Evolutionary conservation across 2,113 vertebrate genomes (phyloP).

Genomic region (Nothoprocta pentlandii): DNA sequence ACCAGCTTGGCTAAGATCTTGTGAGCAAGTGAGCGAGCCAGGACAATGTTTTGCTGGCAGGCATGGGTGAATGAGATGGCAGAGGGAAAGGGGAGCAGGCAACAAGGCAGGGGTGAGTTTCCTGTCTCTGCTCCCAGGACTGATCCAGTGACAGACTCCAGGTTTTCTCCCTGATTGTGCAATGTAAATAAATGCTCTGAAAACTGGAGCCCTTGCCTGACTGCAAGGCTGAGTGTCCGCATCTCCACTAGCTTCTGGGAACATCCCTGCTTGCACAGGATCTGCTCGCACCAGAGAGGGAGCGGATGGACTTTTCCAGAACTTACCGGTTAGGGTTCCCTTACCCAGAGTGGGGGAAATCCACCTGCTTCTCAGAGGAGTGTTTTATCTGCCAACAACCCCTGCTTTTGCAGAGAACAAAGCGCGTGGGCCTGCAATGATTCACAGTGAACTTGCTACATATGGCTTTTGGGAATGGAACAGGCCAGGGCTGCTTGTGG

Average conservation of each 20-base stretch:
- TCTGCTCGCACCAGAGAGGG: too few species aligned
- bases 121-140: neutral
- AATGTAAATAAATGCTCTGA: neutral
- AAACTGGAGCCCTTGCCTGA: neutral
- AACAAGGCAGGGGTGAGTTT: neutral
- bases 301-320: neutral
- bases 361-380: neutral
- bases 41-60: neutral
- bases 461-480: neutral
- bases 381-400: neutral
- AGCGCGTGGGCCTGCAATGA: fast-evolving
- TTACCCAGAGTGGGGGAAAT: neutral
- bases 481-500: neutral
- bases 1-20: neutral
- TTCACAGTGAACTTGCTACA: neutral
- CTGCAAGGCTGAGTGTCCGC: neutral
- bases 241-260: neutral
- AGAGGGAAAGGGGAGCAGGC: neutral
- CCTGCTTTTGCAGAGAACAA: neutral
- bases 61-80: too few species aligned
- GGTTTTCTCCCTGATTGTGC: neutral
- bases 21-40: neutral
- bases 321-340: neutral
- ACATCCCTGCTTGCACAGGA: too few species aligned
- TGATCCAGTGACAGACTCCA: neutral